Evolutionary conservation across 1,140 invertebrate species (phyloP).

Genomic region (Paraescarpia echinospica): DNA sequence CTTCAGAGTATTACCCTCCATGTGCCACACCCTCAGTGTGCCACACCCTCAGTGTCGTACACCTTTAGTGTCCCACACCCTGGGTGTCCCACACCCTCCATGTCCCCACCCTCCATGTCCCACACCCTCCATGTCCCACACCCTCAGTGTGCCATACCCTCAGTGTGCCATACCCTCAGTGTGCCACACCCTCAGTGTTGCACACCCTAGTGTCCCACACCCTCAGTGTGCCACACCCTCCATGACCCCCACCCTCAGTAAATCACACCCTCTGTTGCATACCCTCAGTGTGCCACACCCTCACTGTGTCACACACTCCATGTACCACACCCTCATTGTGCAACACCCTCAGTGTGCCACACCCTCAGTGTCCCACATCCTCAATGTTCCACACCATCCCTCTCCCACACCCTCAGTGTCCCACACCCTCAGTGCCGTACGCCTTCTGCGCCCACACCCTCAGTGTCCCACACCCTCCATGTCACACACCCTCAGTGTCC

Average conservation of each 20-base stretch:
- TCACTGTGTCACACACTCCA: too few species aligned
- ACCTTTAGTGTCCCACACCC: not conserved
- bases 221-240: too few species aligned
- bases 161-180: not conserved
- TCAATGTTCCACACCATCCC: not conserved
- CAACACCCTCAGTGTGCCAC: not conserved
- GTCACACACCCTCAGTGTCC: not conserved
- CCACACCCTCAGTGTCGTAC: not conserved
- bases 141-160: not conserved
- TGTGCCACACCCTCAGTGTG: not conserved
- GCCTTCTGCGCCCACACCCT: not conserved
- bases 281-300: too few species aligned
- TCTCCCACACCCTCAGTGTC: not conserved
- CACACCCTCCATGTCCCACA: not conserved
- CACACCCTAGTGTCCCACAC: not conserved
- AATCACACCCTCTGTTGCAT: not conserved
- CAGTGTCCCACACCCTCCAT: not conserved
- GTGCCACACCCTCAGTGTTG: not conserved
- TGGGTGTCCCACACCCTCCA: not conserved
- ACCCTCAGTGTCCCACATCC: not conserved
- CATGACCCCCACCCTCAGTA: too few species aligned
- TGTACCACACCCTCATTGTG: not conserved
- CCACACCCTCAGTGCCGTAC: not conserved
- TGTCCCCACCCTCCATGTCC: not conserved
- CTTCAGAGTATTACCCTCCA: not conserved